Base-by-base conservation (phyloP, 2,113 vertebrate species). In the Marcusenius ussheri region DNA sequence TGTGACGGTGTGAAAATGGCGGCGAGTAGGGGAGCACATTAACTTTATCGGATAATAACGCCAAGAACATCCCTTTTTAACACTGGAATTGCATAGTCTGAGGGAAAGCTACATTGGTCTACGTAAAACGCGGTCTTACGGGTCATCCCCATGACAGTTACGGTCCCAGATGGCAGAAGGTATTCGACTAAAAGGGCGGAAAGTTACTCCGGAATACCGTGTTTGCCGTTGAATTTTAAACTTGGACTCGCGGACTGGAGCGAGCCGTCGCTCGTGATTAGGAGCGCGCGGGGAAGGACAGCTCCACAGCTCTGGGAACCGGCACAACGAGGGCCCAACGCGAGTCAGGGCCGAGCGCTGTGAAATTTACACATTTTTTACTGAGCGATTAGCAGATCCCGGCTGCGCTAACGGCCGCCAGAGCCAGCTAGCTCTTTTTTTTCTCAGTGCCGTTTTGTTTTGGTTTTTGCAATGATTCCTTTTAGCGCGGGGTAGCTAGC, bases 1-100 rank as follows among this genome's bases (percentile, higher is more conserved):
- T 95, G 95, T 96, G 95, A 95, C 95, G 95, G 94, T 93, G 94
- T 94, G 95, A 97, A 97, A 97, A 98, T 98, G 97, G 97, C 97
- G 97, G 96, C 94, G 93, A 91, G 93, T 93, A 88, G 49, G 86
- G 91, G 90, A 93, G 88, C 89, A 91, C 24, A 91, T 92, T 91
- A 95, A 95, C 93, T 95, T 94, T 89, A 90, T 31, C 88, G 89
- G 89, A 87, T 92, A 92, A 92, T 80, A 92, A 13, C 88, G 89
- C 7, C 83, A 53, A 91, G 50, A 90, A 80, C 74, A 53, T 77
- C 90, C 70, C 88, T 89, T 86, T 90, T 53, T 91, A 90, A 87
- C 88, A 77, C 53, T 35, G 49, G 89, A 80, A 49, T 88, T 87
- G 53, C 27, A 42, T 51, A 39, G 66, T 58, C 42, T 3, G 62